Evolutionary conservation across 2,797 vertebrate genomes (phyloP).

Genomic region (Hemibagrus guttatus): DNA sequence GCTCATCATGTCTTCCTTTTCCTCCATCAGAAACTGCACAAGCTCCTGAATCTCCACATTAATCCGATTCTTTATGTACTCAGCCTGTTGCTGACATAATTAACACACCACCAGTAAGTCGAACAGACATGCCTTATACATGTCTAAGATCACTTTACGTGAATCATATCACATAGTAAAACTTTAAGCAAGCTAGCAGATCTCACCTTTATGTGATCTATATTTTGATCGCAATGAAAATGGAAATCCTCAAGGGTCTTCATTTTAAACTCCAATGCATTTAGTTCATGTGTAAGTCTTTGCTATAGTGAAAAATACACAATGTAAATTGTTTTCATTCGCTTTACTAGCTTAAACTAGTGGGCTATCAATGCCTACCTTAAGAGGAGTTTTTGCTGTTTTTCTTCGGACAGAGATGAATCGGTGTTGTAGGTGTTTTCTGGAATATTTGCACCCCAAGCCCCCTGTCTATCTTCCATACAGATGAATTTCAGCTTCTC

Average conservation of each 20-base stretch:
- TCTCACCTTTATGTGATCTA: constrained; percentile 26
- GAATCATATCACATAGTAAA: not conserved
- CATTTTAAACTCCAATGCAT: not conserved
- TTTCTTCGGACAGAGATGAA: constrained; percentile 37
- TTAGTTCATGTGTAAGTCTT: not conserved
- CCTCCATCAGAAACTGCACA: constrained; percentile 12
- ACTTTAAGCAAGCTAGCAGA: not conserved
- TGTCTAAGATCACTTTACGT: not conserved
- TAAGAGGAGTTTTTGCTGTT: constrained; percentile 31
- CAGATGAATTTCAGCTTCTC: constrained; percentile 52
- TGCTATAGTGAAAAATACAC: constrained; percentile 2
- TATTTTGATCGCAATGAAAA: not conserved
- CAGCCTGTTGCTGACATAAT: constrained; percentile 18
- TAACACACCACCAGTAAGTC: not conserved
- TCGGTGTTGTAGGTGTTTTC: constrained; percentile 33
- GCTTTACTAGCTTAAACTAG: not conserved
- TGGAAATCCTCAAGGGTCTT: not conserved
- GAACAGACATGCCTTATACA: too few species aligned
- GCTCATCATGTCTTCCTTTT: not conserved
- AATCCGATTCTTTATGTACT: not conserved
- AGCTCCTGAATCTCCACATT: constrained; percentile 19
- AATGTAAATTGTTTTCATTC: not conserved
- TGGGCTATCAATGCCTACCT: constrained; percentile 25
- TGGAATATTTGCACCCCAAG: constrained; percentile 41
- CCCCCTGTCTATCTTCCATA: constrained; percentile 42